Conservation (phyloP, 2,113 vertebrate genomes). For the Psittacula cyanocephala region DNA sequence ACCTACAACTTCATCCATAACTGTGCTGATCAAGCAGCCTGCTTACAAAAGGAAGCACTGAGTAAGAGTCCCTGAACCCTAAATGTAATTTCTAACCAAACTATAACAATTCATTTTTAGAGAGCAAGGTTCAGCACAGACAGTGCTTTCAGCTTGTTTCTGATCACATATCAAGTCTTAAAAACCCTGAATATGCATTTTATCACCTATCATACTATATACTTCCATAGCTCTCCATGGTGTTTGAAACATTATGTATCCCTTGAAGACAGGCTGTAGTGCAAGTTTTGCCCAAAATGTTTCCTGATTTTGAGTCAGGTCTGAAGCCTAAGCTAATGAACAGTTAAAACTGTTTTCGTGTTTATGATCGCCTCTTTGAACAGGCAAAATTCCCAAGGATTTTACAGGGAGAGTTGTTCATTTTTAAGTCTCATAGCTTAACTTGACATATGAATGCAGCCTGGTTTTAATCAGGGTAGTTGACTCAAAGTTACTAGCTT, state of each 20-base stretch:
- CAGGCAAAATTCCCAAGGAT: background rate
- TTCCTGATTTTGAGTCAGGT: background rate
- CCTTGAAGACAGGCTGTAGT: background rate
- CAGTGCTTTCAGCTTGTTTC: background rate
- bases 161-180: background rate
- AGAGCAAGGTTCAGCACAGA: background rate
- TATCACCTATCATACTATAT: background rate
- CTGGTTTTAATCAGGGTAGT: background rate
- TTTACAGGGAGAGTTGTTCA: background rate
- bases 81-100: background rate
- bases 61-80: background rate
- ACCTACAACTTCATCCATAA: no score
- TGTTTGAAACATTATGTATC: background rate
- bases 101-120: background rate
- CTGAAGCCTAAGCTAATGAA: background rate
- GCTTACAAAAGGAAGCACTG: background rate
- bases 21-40: background rate
- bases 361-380: background rate
- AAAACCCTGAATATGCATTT: background rate
- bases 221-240: background rate
- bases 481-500: conserved; percentile 10
- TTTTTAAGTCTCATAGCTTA: background rate
- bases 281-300: background rate
- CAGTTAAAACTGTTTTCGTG: background rate
- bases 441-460: background rate